phyloP scores from a whole-genome alignment of 2,113 vertebrate species.

The Marcusenius ussheri region DNA sequence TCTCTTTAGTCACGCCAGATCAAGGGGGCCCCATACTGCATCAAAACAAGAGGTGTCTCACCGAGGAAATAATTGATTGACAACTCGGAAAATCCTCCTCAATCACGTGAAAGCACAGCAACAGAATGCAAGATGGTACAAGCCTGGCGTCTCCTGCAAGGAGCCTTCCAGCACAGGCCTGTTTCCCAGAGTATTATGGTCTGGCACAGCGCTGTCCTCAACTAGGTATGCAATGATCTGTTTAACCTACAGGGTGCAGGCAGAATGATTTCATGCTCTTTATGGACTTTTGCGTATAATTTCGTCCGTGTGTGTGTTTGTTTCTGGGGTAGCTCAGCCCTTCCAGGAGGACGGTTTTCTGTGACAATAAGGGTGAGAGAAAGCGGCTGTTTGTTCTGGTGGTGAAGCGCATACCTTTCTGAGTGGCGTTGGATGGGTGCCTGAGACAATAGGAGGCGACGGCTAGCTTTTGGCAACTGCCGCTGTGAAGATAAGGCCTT shows the following conservation, averaged over 20 bases:
- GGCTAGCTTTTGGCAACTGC: slow-evolving; percentile 47
- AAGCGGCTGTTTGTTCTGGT: slow-evolving; percentile 57
- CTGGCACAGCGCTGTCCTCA: background rate
- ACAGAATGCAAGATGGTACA: background rate
- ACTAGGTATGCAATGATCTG: background rate
- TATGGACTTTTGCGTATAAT: background rate
- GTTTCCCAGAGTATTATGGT: background rate
- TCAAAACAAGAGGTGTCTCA: slow-evolving; percentile 36
- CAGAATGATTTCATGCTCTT: background rate
- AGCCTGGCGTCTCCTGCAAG: slow-evolving; percentile 21
- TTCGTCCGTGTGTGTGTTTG: background rate
- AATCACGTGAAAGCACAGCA: background rate
- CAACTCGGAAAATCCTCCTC: slow-evolving; percentile 37
- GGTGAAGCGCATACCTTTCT: slow-evolving; percentile 54
- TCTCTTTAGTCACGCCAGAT: slow-evolving; percentile 33
- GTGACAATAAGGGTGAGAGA: slow-evolving; percentile 43
- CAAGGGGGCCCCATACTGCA: slow-evolving; percentile 5
- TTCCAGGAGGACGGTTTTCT: slow-evolving; percentile 24
- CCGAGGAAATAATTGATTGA: slow-evolving; percentile 38
- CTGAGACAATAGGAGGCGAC: slow-evolving; percentile 53
- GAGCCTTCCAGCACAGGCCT: background rate
- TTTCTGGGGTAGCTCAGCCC: background rate
- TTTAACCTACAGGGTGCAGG: background rate
- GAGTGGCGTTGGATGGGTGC: slow-evolving; percentile 55
- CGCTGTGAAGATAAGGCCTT: slow-evolving; percentile 20